Percentiles rank a stretch among this genome's conserved stretches.
Conservation (phyloP, 2,888 invertebrate genomes). For the Calameuta pallipes region DNA sequence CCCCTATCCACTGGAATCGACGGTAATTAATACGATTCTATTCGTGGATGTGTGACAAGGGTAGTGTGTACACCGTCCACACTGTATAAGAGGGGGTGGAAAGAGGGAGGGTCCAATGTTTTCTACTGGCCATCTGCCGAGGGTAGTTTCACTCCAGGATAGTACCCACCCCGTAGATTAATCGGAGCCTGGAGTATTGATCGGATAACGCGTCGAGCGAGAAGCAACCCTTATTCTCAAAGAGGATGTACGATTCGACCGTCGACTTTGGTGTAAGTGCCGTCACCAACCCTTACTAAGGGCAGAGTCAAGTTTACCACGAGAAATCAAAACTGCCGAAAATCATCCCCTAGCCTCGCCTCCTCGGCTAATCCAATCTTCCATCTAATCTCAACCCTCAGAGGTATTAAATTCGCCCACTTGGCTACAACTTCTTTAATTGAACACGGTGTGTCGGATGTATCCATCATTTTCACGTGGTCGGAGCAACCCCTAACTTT, state of each 20-base stretch:
- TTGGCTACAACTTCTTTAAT: background rate
- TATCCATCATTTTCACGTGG: background rate
- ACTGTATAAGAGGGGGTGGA: constrained; percentile 13
- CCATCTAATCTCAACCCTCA: background rate
- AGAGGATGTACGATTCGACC: background rate
- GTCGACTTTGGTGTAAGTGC: background rate
- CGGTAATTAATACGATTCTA: background rate
- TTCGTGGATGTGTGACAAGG: background rate
- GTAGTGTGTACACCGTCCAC: background rate
- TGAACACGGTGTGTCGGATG: background rate
- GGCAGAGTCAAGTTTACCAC: background rate
- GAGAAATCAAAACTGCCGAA: background rate
- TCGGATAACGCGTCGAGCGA: constrained; percentile 47
- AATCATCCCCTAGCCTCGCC: background rate
- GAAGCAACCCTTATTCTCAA: constrained; percentile 7
- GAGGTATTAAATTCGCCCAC: background rate
- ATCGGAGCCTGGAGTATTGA: constrained; percentile 59
- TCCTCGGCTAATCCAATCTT: background rate
- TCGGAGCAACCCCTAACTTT: background rate
- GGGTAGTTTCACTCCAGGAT: constrained; percentile 30
- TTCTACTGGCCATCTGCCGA: constrained; percentile 57
- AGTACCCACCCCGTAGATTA: constrained; percentile 51
- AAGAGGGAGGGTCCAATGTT: constrained; percentile 39
- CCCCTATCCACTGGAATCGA: background rate
- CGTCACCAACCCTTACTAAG: background rate